These are phyloP conservation scores for Otus sunia DNA, from an alignment of 2,113 vertebrate genomes.

Conservation along the genomic window DNA sequence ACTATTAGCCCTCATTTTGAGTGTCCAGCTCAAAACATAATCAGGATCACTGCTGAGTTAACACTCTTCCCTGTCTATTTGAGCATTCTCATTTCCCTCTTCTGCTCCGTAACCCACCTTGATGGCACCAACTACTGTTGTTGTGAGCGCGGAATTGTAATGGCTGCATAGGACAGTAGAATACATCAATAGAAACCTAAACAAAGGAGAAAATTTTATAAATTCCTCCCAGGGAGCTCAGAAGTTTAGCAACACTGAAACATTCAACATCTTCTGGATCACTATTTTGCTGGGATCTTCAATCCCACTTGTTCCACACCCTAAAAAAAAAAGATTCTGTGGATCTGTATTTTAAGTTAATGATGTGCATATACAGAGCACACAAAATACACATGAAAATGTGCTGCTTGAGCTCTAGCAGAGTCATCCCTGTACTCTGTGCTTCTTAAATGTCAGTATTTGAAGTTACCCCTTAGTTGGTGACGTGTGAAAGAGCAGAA, in stretches of 20 bases:
- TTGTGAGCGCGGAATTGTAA: constrained; percentile 91
- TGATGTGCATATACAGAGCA: not conserved
- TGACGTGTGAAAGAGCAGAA: not conserved
- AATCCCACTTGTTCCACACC: not conserved
- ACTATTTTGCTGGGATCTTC: not conserved
- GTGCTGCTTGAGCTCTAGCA: not conserved
- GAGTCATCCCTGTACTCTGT: not conserved
- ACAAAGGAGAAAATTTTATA: constrained; percentile 28
- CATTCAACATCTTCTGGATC: not conserved
- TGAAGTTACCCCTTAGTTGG: not conserved
- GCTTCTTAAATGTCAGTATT: not conserved
- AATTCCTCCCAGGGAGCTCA: not conserved
- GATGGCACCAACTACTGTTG: constrained; percentile 87
- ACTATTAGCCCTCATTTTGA: not conserved
- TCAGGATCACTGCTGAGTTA: not conserved
- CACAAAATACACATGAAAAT: not conserved
- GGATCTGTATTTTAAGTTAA: not conserved
- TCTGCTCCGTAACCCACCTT: constrained; percentile 77
- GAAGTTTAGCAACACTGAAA: not conserved
- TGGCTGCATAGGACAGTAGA: constrained; percentile 89
- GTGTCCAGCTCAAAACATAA: not conserved
- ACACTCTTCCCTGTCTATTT: not conserved
- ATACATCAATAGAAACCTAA: constrained; percentile 91
- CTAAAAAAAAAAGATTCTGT: not conserved
- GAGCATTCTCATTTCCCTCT: not conserved